These are phyloP conservation scores for Coptodon rendalli DNA, from an alignment of 2,113 vertebrate species.

Conservation along the genomic window DNA sequence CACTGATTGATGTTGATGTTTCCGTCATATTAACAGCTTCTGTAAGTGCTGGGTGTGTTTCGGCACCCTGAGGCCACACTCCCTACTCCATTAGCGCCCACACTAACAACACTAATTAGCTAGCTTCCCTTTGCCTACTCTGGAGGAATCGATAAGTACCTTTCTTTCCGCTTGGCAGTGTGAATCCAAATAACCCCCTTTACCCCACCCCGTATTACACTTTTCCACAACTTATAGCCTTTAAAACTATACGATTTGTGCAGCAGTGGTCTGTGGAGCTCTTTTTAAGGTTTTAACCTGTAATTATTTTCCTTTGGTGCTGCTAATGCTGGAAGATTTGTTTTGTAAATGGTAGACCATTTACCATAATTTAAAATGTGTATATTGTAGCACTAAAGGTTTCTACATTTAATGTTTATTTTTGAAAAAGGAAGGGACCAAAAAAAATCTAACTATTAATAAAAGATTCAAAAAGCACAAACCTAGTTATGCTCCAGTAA, in stretches of 20 bases:
- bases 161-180: neutral
- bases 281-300: neutral
- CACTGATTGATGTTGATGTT: neutral
- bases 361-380: neutral
- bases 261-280: neutral
- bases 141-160: constrained; percentile 27
- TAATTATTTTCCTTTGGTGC: neutral
- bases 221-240: neutral
- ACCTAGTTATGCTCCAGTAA: neutral
- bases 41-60: constrained; percentile 38
- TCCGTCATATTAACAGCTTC: constrained; percentile 8
- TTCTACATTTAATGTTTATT: neutral
- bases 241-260: neutral
- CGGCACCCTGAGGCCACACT: constrained; percentile 31
- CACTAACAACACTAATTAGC: constrained; percentile 54
- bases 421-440: neutral
- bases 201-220: neutral
- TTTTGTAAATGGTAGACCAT: neutral
- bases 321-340: neutral
- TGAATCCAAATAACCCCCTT: neutral
- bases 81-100: constrained; percentile 50
- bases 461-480: neutral
- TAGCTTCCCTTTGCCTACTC: constrained; percentile 11
- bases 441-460: neutral
- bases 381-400: neutral